A percentile compares a stretch with the other conserved stretches of the same genome.
Conservation (phyloP, 92 coral and sea anemone species). For the Porites cylindrica region DNA sequence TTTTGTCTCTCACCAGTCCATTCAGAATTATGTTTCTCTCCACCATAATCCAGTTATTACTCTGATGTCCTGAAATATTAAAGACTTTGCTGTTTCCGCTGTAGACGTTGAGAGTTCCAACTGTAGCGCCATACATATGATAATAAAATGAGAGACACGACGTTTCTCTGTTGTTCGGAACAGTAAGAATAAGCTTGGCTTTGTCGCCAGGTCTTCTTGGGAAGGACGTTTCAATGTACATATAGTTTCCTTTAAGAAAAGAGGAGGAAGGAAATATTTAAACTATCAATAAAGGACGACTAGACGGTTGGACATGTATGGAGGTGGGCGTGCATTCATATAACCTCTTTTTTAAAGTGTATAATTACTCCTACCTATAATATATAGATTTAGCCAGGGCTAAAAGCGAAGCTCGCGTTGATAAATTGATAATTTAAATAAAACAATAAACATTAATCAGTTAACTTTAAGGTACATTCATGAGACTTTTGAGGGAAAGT, state of each 20-base stretch:
- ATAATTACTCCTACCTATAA: no score
- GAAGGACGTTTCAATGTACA: constrained; percentile 16
- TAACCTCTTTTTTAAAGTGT: no score
- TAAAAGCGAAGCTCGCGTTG: no score
- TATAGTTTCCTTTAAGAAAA: neutral
- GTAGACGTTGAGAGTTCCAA: constrained; percentile 21
- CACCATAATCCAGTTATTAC: neutral
- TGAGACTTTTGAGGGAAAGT: no score
- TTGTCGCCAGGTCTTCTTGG: constrained; percentile 28
- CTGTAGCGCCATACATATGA: constrained; percentile 12
- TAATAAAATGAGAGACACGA: constrained; percentile 7
- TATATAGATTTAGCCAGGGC: no score
- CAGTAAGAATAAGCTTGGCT: constrained; percentile 9
- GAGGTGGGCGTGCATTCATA: no score
- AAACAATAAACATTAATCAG: no score
- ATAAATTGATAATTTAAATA: no score
- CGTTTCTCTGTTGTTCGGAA: neutral
- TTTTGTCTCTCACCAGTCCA: neutral
- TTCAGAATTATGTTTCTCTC: neutral
- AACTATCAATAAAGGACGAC: no score
- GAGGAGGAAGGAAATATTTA: neutral
- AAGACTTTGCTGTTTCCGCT: neutral
- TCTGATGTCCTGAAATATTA: neutral
- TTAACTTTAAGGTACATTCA: no score
- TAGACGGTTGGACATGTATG: no score